These are phyloP conservation scores for Cepaea hortensis DNA, from an alignment of 2,888 invertebrate genomes.

Conservation along the genomic window DNA sequence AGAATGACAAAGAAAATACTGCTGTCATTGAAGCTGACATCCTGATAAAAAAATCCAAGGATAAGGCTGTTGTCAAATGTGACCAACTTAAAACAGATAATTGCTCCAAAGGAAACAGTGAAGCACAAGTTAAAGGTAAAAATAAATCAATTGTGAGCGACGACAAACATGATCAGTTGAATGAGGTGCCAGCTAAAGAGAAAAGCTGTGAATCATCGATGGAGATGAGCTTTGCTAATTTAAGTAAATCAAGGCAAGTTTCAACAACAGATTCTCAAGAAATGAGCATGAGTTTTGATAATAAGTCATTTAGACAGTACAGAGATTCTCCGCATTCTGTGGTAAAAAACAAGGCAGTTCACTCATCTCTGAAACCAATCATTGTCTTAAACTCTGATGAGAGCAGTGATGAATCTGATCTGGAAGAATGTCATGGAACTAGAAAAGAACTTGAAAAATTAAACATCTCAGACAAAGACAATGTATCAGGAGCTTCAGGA, in stretches of 20 bases:
- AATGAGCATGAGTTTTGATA: constrained; percentile 20
- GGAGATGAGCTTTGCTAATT: constrained; percentile 41
- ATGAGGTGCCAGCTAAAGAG: not conserved
- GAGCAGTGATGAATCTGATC: constrained; percentile 30
- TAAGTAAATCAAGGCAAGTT: constrained; percentile 29
- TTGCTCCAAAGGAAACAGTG: not conserved
- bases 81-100: too few species aligned
- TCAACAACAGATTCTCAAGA: not conserved
- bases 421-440: not conserved
- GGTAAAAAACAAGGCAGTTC: constrained; percentile 7
- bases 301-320: constrained; percentile 42
- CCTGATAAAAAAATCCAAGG: not conserved
- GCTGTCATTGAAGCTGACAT: not conserved
- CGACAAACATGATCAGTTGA: constrained; percentile 11
- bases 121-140: not conserved
- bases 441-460: constrained; percentile 20
- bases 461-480: constrained; percentile 35
- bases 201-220: constrained; percentile 9
- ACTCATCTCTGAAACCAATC: not conserved
- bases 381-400: constrained; percentile 3
- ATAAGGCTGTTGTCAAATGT: not conserved
- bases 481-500: not conserved
- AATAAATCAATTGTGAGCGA: constrained; percentile 16
- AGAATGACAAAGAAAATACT: not conserved
- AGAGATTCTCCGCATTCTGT: constrained; percentile 35